phyloP scores from a whole-genome alignment of 1,140 invertebrate genomes.

The Bactericera cockerelli region DNA sequence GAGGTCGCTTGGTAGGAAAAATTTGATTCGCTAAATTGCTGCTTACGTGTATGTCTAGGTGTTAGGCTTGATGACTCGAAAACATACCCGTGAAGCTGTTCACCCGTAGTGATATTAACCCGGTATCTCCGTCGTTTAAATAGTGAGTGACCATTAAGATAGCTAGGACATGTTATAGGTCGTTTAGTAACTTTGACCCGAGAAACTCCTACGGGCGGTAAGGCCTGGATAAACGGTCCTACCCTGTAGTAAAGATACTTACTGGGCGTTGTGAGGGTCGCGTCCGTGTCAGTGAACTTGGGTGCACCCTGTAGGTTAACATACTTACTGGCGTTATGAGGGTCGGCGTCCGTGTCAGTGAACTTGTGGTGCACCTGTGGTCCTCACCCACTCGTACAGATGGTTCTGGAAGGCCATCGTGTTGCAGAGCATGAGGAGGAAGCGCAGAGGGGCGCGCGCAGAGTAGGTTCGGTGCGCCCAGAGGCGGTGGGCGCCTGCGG shows the following conservation, averaged over 20 bases:
- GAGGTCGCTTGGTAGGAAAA: no score
- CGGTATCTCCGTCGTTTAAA: no score
- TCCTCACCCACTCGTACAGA: conserved; percentile 61
- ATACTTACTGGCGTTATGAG: conserved; percentile 71
- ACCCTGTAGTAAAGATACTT: conserved; percentile 75
- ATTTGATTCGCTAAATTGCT: no score
- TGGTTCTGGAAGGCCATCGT: conserved; percentile 63
- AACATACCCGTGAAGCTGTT: no score
- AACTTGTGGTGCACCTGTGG: conserved; percentile 86
- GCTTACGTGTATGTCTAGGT: no score
- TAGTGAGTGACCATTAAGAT: no score
- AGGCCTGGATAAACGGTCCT: conserved; percentile 78
- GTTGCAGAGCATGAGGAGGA: conserved; percentile 56
- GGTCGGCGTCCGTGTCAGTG: conserved; percentile 80
- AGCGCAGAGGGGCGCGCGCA: conserved; percentile 58
- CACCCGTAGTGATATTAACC: no score
- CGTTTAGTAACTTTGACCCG: no score
- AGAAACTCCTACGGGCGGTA: no score
- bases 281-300: conserved; percentile 80
- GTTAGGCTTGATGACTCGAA: no score
- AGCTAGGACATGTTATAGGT: no score
- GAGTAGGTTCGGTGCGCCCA: conserved; percentile 82
- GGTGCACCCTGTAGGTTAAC: conserved; percentile 61
- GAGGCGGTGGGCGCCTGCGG: conserved; percentile 74
- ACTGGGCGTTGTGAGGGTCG: conserved; percentile 67